phyloP scores from a whole-genome alignment of 1,140 invertebrate species.

The Danaus plexippus region DNA sequence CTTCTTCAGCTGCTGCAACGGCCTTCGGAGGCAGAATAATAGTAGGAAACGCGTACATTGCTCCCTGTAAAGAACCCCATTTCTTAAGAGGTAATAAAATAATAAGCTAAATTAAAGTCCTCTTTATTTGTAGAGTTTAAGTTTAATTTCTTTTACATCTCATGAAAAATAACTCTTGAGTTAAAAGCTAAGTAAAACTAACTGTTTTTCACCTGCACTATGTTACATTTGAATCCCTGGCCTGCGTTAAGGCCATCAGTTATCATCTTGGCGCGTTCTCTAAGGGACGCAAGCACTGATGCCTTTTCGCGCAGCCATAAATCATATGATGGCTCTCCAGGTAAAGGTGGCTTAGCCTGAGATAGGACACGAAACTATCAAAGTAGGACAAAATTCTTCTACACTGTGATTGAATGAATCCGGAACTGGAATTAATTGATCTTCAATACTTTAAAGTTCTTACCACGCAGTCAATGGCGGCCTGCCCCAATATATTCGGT shows the following conservation, averaged over 20 bases:
- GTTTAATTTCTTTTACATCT: too few relatives aligned
- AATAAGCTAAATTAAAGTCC: too few relatives aligned
- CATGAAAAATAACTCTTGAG: too few relatives aligned
- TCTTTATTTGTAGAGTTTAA: too few relatives aligned
- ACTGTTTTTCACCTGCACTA: constrained; percentile 74
- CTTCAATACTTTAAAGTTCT: too few relatives aligned
- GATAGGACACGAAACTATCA: too few relatives aligned
- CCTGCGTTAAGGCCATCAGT: constrained; percentile 93
- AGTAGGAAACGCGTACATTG: constrained; percentile 98
- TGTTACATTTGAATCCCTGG: constrained; percentile 90
- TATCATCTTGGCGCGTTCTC: constrained; percentile 85
- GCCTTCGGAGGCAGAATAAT: constrained; percentile 84
- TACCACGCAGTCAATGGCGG: constrained; percentile 77
- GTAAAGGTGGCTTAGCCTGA: constrained; percentile 80
- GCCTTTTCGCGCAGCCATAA: constrained; percentile 84
- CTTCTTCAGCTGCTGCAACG: constrained; percentile 81
- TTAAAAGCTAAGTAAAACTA: too few relatives aligned
- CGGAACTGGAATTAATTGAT: too few relatives aligned
- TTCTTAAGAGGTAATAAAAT: too few relatives aligned
- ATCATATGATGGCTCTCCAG: constrained; percentile 88
- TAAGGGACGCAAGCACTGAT: constrained; percentile 85
- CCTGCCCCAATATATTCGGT: constrained; percentile 92
- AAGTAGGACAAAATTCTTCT: too few relatives aligned
- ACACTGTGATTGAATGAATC: too few relatives aligned
- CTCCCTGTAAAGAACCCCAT: constrained; percentile 77